These are phyloP conservation scores for Percina caprodes DNA, from an alignment of 2,113 vertebrate genomes.

Conservation along the genomic window DNA sequence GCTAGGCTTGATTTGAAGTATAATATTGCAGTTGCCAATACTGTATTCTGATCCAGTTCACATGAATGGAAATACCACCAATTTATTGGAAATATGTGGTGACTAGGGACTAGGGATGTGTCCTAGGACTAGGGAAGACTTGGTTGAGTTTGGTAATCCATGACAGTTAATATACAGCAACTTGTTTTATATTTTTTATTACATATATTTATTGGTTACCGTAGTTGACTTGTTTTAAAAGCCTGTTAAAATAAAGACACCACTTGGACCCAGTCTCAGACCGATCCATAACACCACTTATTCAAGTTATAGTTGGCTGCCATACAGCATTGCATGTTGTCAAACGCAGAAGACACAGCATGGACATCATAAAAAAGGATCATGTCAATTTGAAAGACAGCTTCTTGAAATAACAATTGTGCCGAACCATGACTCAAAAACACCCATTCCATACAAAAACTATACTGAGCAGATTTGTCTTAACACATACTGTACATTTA, in stretches of 20 bases:
- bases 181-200: no score
- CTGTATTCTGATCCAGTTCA: constrained; percentile 30
- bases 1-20: constrained; percentile 17
- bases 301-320: constrained; percentile 14
- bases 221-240: not conserved
- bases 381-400: constrained; percentile 14
- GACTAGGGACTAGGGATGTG: not conserved
- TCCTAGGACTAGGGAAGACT: no score
- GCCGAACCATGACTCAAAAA: not conserved
- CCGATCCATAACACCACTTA: constrained; percentile 24
- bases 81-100: constrained; percentile 24
- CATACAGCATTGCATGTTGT: not conserved
- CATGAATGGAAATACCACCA: constrained; percentile 23
- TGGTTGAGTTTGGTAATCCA: no score
- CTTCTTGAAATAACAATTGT: constrained; percentile 3
- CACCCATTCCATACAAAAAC: not conserved
- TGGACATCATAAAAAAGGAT: no score
- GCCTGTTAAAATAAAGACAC: not conserved
- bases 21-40: constrained; percentile 33
- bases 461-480: not conserved
- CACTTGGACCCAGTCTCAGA: not conserved
- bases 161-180: no score
- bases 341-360: no score
- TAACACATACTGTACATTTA: not conserved
- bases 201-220: not conserved